Evolutionary conservation across 2,888 invertebrate species (phyloP).

Genomic region (Lepidochrysops patricia): DNA sequence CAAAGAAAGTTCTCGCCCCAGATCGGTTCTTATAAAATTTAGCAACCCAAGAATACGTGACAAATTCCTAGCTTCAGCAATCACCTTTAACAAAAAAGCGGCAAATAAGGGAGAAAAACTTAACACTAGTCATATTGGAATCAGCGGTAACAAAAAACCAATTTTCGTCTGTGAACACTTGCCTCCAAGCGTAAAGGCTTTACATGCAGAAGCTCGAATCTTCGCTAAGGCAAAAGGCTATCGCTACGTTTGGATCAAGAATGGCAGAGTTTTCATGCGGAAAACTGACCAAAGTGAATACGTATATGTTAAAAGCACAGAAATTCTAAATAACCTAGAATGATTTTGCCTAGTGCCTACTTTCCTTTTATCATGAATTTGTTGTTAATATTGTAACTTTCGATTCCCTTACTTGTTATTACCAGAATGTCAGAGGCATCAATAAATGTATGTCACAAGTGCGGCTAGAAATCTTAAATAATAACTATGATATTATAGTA

Average conservation of each 20-base stretch:
- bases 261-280: neutral
- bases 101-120: neutral
- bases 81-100: conserved; percentile 18
- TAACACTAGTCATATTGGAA: neutral
- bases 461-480: neutral
- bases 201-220: neutral
- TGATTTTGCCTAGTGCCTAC: neutral
- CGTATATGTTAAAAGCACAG: neutral
- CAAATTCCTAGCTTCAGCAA: conserved; percentile 2
- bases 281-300: neutral
- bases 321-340: neutral
- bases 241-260: neutral
- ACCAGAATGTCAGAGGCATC: no score
- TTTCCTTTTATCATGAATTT: no score
- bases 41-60: conserved; percentile 15
- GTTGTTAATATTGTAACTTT: no score
- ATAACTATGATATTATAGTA: conserved; percentile 1
- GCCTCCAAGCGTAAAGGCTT: neutral
- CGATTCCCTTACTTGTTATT: no score
- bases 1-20: conserved; percentile 15
- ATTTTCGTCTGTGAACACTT: neutral
- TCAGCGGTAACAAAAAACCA: neutral
- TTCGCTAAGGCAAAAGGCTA: neutral
- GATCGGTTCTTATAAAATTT: conserved; percentile 16
- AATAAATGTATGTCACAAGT: no score